Base-by-base conservation (phyloP, 2,888 invertebrate species). In the Drosophila lacicola region DNA sequence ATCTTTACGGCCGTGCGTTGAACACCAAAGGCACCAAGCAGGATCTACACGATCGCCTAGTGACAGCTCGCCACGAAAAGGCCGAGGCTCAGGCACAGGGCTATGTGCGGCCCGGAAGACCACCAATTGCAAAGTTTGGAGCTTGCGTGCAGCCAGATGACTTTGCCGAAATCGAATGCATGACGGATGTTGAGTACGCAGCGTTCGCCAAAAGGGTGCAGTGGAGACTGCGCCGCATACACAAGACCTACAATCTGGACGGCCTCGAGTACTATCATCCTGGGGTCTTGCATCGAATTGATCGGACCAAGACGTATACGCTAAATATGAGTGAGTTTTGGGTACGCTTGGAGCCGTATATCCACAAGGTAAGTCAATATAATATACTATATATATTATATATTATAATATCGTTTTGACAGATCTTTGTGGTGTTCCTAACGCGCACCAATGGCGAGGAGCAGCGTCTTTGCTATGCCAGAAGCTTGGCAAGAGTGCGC, bases 21-120 rank as follows among this genome's bases (percentile, higher is more conserved):
- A 76, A 46, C 46, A 72, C 54, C 3, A 54, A 54, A n/a, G 74
- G 74, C 8, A 57, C 55, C 3, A 53, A 55, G 3, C 47, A 68
- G 19, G 41, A 76, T 36, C 54, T 75, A 1, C 44, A 34, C 2
- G 72, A 63, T 1, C 76, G 74, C 2, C 36, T 75, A 13, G 11
- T 54, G 21, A 14, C 19, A 29, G 68, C 72, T 4, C 56, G 74
- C 4, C 46, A 61, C 44, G 76, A 75, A 8, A 56, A 72, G 25
- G 72, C 72, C 5, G 76, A 75, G 46, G 72, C 76, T 14, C 74
- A 75, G 39, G 76, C 73, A 8, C 68, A 76, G 41, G 74, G 74
- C 9, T 63, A 50, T n/a, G 36, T 57, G 10, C 58, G 68, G 3
- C 68, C 74, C 1, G 76, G 72, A 10, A 55, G 76, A 5, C 17